phyloP scores from a whole-genome alignment of 2,888 invertebrate species.

The Limenitis camilla region DNA sequence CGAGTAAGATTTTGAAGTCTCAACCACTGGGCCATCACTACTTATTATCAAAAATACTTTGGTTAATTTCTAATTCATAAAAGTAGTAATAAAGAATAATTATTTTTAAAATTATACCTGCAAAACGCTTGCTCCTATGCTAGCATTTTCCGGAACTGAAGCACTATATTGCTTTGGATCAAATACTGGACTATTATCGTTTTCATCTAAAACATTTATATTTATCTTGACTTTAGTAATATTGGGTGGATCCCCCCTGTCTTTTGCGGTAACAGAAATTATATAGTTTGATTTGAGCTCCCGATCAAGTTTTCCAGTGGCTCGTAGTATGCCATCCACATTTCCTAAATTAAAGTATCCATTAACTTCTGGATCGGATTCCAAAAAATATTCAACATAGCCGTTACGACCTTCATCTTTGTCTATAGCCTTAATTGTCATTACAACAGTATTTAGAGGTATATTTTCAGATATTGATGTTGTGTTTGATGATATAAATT shows the following conservation, averaged over 20 bases:
- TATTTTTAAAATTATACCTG: slow-evolving; percentile 71
- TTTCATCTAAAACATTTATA: slow-evolving; percentile 88
- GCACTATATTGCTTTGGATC: slow-evolving; percentile 93
- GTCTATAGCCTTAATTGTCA: slow-evolving; percentile 91
- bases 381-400: slow-evolving; percentile 89
- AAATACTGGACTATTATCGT: slow-evolving; percentile 92
- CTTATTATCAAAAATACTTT: too few relatives aligned
- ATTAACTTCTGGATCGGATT: slow-evolving; percentile 77
- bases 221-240: slow-evolving; percentile 79
- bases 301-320: slow-evolving; percentile 90
- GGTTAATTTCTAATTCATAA: too few relatives aligned
- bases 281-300: slow-evolving; percentile 84
- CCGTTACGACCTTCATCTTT: slow-evolving; percentile 94
- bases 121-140: slow-evolving; percentile 91
- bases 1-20: too few relatives aligned
- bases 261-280: slow-evolving; percentile 86
- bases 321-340: slow-evolving; percentile 89
- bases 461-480: slow-evolving; percentile 90
- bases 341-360: slow-evolving; percentile 87
- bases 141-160: slow-evolving; percentile 93
- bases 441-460: slow-evolving; percentile 88
- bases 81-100: not conserved
- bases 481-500: slow-evolving; percentile 86
- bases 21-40: too few relatives aligned
- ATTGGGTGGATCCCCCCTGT: slow-evolving; percentile 89